Base-by-base conservation (phyloP, 2,797 vertebrate genomes). In the Yasuhikotakia modesta region DNA sequence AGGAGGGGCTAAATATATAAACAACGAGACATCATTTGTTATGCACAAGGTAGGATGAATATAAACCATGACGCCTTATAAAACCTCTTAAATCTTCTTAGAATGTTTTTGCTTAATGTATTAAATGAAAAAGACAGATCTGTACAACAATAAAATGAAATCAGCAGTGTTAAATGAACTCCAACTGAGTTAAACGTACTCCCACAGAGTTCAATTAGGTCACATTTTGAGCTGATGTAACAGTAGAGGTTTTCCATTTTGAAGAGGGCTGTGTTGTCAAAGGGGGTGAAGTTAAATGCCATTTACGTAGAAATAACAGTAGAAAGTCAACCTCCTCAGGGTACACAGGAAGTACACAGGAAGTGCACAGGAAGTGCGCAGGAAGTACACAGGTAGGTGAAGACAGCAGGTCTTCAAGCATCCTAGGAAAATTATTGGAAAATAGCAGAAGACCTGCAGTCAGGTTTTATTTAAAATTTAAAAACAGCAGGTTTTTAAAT, bases 11-110 rank as follows among this genome's bases (percentile, higher is more conserved):
- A 61, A 48, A 30, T 74, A 22, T 53, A 74, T 65, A 73, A 87
- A 87, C 83, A 46, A 86, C 48, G 80, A 77, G 63, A 24, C 39
- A 27, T 39, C 22, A 48, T 60, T 17, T 30, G 24, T 17, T 14
- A 27, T 19, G 39, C 13, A 43, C 4, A 14, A 66, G 67, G 58
- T 4, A 27, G 52, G 16, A 10, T 11, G 6, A 39, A 39, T 55
- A 53, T 19, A n/a, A 43, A 39, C 7, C 65, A 46, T n/a, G 6
- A 43, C n/a, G 5, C 35, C 5, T 63, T 0, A 8, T 21, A 58
- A 69, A 69, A 21, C 48, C 53, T 76, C 32, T 57, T 50, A 76
- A 67, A 67, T 45, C 22, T 66, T 48, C n/a, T n/a, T n/a, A n/a
- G 46, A 21, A 22, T 32, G 32, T 22, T 53, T 60, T 8, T 0